phyloP scores from a whole-genome alignment of 2,797 vertebrate species.

The Melanotaenia maccullochi region DNA sequence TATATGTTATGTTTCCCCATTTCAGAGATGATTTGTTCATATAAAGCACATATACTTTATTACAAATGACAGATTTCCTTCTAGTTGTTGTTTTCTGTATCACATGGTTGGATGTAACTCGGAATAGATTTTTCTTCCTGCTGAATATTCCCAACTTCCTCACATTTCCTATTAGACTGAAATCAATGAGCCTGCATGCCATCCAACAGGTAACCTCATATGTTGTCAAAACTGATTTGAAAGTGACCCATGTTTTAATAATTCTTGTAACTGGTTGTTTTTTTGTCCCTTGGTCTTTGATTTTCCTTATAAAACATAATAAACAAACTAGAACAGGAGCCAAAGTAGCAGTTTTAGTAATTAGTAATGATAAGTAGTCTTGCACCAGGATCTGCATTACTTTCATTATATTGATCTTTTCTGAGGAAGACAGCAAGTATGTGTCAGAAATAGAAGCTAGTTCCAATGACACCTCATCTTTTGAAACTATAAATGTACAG shows the following conservation, averaged over 20 bases:
- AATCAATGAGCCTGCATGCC: no score
- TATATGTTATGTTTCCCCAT: not conserved
- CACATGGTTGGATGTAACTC: not conserved
- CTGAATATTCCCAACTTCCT: not conserved
- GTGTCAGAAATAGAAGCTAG: not conserved
- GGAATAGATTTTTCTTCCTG: not conserved
- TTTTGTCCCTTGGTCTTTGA: not conserved
- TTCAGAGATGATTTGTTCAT: not conserved
- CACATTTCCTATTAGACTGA: not conserved
- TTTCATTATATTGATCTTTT: not conserved
- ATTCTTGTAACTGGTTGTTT: not conserved
- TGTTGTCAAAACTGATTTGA: not conserved
- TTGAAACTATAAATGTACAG: conserved; percentile 1
- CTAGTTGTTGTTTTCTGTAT: not conserved
- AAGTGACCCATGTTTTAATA: not conserved
- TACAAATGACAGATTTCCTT: not conserved
- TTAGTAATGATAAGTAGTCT: not conserved
- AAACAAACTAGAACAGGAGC: not conserved
- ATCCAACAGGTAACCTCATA: not conserved
- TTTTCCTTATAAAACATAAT: not conserved
- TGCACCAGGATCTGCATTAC: not conserved
- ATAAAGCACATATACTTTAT: not conserved
- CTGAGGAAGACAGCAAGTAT: not conserved
- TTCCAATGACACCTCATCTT: conserved; percentile 11
- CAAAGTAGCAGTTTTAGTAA: not conserved